Conservation (phyloP, 2,888 invertebrate species). For the Aphodius sticticus region DNA sequence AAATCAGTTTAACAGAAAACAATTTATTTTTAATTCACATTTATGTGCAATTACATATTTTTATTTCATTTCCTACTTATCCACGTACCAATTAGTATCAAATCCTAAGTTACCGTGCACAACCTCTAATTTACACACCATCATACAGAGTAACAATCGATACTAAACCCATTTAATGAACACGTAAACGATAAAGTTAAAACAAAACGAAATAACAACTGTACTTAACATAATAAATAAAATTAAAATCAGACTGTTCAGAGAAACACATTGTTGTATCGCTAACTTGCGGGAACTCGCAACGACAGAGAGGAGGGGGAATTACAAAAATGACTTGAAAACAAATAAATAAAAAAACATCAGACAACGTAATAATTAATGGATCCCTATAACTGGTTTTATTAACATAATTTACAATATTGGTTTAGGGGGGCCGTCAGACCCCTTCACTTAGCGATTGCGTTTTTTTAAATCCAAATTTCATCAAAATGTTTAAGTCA, state of each 20-base stretch:
- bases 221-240: neutral
- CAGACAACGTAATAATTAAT: neutral
- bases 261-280: neutral
- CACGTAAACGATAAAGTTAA: too few relatives aligned
- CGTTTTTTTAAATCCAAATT: neutral
- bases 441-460: constrained; percentile 4
- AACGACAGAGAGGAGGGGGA: neutral
- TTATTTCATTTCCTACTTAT: neutral
- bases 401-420: neutral
- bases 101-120: neutral
- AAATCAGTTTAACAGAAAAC: neutral
- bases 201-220: neutral
- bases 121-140: neutral
- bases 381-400: constrained; percentile 4
- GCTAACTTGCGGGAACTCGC: neutral
- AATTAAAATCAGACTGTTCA: neutral
- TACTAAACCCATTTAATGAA: too few relatives aligned
- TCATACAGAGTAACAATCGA: too few relatives aligned
- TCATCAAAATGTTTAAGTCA: neutral
- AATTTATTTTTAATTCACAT: neutral
- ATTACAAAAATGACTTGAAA: neutral
- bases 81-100: neutral
- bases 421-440: neutral
- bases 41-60: neutral
- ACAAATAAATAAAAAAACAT: neutral